phyloP scores from a whole-genome alignment of 2,888 invertebrate species.

The Elmis aenea region DNA sequence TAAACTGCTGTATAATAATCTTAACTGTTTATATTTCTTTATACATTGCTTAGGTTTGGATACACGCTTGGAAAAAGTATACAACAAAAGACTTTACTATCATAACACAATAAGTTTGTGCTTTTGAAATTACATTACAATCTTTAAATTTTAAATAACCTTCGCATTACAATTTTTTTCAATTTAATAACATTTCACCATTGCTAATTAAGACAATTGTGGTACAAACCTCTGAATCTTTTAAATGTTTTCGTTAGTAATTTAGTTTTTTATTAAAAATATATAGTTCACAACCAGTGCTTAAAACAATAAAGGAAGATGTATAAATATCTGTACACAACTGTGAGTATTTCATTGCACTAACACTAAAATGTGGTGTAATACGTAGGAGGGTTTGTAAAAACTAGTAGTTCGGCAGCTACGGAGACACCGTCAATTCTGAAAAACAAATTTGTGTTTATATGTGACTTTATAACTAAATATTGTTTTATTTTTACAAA shows the following conservation, averaged over 20 bases:
- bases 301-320: conserved; percentile 15
- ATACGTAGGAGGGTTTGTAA: conserved; percentile 43
- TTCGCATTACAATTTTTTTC: no score
- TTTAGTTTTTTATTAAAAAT: no score
- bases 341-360: conserved; percentile 43
- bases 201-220: no score
- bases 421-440: conserved; percentile 56
- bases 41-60: conserved; percentile 34
- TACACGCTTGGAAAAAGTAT: conserved; percentile 35
- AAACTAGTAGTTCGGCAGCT: conserved; percentile 42
- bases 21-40: conserved; percentile 30
- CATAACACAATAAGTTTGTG: conserved; percentile 18
- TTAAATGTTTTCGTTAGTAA: no score
- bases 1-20: conserved; percentile 23
- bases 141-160: no score
- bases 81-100: no score
- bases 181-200: no score
- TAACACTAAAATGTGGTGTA: conserved; percentile 36
- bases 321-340: conserved; percentile 47
- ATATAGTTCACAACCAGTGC: no score
- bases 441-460: conserved; percentile 15
- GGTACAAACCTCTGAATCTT: no score
- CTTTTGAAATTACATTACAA: conserved; percentile 1
- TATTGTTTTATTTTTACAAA: no score
- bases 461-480: no score